Base-by-base conservation (phyloP, 2,888 invertebrate species). In the Drosophila subsilvestris region DNA sequence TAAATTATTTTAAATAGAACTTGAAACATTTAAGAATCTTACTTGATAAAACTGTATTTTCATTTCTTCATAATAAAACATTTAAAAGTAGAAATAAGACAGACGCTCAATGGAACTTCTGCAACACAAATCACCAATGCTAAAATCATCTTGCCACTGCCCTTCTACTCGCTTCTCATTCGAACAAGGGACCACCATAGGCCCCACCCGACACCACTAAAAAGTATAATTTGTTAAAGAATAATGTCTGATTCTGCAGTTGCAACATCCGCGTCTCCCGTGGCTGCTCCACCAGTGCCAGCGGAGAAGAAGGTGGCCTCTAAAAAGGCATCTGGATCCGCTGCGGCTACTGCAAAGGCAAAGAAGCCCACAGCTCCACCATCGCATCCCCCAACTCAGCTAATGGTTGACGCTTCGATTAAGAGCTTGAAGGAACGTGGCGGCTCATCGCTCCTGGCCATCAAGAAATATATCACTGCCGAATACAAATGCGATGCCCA, bases 401-500 rank as follows among this genome's bases (percentile, higher is more conserved):
- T 76, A 66, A 76, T 76, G 76, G 76, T 76, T 8, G 76, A 76
- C 53, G 76, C 76, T 18, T 73, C 76, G 27, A 76, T 76, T 12
- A 63, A 73, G 37, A 76, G 55, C 51, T 59, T 79, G 18, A 78
- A 78, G 61, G 78, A 78, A 57, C 79, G 79, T 56, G 74, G 79
- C 37, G 79, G 79, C 50, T 79, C 79, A 27, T 79, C 79, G 6
- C 76, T 79, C 12, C 22, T 72, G 69, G 80, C 79, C 48, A 79
- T 79, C 7, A 79, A 80, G 50, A 79, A 79, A 51, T 79, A 74
- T 57, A 79, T 79, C 10, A 42, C 59, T 58, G 71, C 80, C 50
- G 77, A 80, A 47, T 80, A 80, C 50, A 77, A 77, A 29, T 77
- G 77, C 49, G 77, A 74, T 55, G 77, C 72, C 42, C 75, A 77